Conservation (phyloP, 2,797 vertebrate genomes). For the Glossophaga mutica region DNA sequence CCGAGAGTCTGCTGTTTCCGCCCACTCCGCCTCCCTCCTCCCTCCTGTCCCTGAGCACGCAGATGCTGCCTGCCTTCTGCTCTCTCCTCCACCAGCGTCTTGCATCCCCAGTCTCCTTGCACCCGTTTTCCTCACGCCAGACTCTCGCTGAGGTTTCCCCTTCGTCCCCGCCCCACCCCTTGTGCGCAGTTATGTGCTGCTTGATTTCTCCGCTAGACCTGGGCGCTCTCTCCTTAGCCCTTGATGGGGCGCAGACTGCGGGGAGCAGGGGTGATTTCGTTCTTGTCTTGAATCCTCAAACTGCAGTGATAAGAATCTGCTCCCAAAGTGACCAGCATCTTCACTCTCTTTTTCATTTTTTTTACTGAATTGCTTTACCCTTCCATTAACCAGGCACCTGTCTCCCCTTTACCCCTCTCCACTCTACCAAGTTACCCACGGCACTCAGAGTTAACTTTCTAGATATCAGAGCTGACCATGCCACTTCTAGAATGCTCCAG, state of each 20-base stretch:
- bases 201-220: neutral
- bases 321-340: neutral
- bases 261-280: neutral
- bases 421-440: neutral
- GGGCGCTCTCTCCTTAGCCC: neutral
- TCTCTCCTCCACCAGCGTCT: constrained; percentile 60
- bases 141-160: constrained; percentile 26
- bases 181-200: neutral
- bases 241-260: neutral
- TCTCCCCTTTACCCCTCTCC: neutral
- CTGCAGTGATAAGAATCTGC: neutral
- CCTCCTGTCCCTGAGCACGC: constrained; percentile 74
- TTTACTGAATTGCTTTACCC: neutral
- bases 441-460: neutral
- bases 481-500: neutral
- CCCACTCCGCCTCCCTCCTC: constrained; percentile 73
- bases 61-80: constrained; percentile 78
- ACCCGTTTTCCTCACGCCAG: constrained; percentile 37
- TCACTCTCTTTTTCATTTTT: neutral
- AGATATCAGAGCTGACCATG: neutral
- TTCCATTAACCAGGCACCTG: neutral
- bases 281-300: neutral
- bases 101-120: constrained; percentile 59
- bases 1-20: constrained; percentile 71
- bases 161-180: neutral